Conservation (phyloP, 37 sponge, comb jelly and placozoan species). For the Cladorhizidae sp. region DNA sequence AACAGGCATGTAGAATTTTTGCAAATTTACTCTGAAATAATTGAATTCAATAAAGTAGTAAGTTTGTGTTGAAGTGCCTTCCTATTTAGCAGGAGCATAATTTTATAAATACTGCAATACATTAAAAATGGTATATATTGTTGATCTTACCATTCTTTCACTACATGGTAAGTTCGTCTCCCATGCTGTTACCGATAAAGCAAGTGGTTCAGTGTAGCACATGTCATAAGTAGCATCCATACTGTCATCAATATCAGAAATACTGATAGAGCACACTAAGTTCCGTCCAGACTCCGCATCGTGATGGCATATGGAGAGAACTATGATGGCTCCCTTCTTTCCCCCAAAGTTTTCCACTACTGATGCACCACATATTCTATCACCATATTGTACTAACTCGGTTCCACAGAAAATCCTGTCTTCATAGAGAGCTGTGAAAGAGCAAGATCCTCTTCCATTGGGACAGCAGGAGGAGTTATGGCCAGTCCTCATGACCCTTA, state of each 20-base stretch:
- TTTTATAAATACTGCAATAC: too few species aligned
- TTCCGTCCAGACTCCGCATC: background rate
- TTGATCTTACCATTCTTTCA: too few species aligned
- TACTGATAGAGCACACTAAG: conserved; percentile 4
- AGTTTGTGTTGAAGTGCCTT: too few species aligned
- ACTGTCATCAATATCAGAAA: conserved; percentile 8
- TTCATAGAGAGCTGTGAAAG: conserved; percentile 23
- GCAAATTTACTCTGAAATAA: too few species aligned
- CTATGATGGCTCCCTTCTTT: background rate
- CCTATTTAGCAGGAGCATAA: too few species aligned
- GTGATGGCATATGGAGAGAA: conserved; percentile 1
- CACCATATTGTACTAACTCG: background rate
- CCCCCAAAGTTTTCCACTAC: conserved; percentile 23
- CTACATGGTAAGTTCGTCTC: too few species aligned
- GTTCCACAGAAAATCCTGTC: background rate
- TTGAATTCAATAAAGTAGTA: too few species aligned
- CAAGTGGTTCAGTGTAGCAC: too few species aligned
- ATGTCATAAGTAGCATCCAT: conserved; percentile 1
- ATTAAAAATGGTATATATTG: too few species aligned
- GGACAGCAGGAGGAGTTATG: background rate
- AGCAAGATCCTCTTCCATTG: background rate
- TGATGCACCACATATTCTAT: conserved; percentile 12
- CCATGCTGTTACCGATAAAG: too few species aligned
- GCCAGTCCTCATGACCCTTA: conserved; percentile 11
- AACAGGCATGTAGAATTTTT: too few species aligned